Evolutionary conservation across 53 echinoderm and acorn worm species (phyloP), one percentile per base, ranked within the genome.

Genomic region (Temnopleurus reevesii): DNA sequence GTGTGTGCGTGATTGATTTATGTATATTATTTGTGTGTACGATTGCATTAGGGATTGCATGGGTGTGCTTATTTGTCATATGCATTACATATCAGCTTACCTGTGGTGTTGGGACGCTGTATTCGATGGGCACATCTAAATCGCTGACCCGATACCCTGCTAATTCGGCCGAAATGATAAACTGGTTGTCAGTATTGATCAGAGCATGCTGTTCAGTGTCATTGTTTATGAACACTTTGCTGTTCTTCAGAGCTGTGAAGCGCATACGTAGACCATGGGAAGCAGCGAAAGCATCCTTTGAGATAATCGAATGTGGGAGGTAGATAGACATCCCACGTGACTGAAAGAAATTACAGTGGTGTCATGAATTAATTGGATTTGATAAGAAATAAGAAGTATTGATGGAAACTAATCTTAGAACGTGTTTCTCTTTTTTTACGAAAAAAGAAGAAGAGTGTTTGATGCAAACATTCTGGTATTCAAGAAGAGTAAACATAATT

Each of bases 201-300:
- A 34, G 2, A 8, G 30, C 10, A 1, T 47, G 19, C 18, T 71
- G 46, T 17, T 66, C 53, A 21, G 19, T 87, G 28, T 87, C 54
- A 10, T 60, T 57, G 45, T 54, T 49, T 21, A 65, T 4, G 71
- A 87, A 87, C 4, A 87, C n/a, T 66, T 87, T 87, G 71, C 88
- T 87, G 88, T 87, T 87, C 23, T 71, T 87, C 10, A 87, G 71
- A 66, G 88, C 88, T 8, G 88, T 87, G 35, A 87, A 87, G 3
- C 88, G 71, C 88, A 87, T 71, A 17, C 88, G 65, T 19, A 87
- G 35, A 21, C 34, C 33, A 7, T 87, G 47, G n/a, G 65, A 35
- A 33, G 46, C 51, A 46, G 76, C 71, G 24, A 61, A 86, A 8
- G 12, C 23, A n/a, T 60, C 61, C 5, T 60, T 24, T 1, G 44